phyloP scores from a whole-genome alignment of 2,113 vertebrate species.

The Eulemur macaco region DNA sequence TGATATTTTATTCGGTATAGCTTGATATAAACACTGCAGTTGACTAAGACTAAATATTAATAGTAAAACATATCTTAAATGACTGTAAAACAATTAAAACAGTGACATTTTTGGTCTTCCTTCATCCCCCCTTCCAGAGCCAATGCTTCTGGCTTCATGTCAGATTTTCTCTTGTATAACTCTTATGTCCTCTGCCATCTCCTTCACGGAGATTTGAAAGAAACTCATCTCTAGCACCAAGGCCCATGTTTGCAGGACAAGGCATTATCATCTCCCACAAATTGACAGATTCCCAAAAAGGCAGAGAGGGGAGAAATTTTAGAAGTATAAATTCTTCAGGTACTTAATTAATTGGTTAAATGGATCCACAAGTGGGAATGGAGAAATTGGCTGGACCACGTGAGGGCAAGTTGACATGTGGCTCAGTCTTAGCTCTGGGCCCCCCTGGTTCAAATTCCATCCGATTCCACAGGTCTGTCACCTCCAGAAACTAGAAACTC shows the following conservation, averaged over 20 bases:
- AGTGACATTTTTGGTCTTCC: neutral
- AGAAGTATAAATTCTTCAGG: neutral
- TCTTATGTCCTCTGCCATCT: neutral
- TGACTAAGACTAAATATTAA: constrained; percentile 2
- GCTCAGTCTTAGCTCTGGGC: neutral
- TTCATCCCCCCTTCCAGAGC: neutral
- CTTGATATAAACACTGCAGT: neutral
- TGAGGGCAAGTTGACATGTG: neutral
- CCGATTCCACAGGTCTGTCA: neutral
- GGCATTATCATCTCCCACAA: neutral
- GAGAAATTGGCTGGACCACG: neutral
- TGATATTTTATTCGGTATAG: neutral
- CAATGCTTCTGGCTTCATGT: neutral
- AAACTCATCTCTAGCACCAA: neutral
- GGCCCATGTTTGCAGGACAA: neutral
- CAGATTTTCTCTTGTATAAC: neutral
- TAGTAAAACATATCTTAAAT: neutral
- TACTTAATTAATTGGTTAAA: neutral
- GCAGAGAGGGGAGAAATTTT: neutral
- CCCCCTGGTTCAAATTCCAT: neutral
- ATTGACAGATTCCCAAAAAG: neutral
- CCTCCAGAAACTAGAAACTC: neutral
- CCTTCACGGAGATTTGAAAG: neutral
- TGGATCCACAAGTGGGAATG: neutral
- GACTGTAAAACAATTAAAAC: neutral